phyloP scores from a whole-genome alignment of 2,113 vertebrate species.

The Thalassarche chlororhynchos region DNA sequence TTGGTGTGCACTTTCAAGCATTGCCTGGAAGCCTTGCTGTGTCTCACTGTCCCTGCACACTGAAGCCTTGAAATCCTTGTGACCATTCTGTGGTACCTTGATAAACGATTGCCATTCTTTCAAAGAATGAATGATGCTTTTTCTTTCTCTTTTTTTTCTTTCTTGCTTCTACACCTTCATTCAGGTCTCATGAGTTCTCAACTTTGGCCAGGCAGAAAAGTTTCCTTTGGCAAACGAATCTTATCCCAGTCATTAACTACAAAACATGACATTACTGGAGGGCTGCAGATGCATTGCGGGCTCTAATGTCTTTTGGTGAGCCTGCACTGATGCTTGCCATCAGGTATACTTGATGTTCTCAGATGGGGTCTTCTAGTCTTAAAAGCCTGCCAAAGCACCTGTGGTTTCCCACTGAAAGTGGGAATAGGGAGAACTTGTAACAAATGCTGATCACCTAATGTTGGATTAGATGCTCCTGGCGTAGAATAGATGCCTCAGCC shows the following conservation, averaged over 20 bases:
- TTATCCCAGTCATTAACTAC: background rate
- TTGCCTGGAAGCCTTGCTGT: background rate
- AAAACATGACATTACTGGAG: background rate
- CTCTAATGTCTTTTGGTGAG: background rate
- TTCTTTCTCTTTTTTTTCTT: background rate
- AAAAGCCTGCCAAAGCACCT: background rate
- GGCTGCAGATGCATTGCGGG: fast-evolving
- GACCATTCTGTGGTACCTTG: background rate
- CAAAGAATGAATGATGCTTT: background rate
- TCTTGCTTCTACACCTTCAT: background rate
- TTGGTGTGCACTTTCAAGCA: background rate
- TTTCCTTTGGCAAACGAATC: background rate
- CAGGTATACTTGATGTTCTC: background rate
- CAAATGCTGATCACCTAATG: background rate
- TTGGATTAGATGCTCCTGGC: background rate
- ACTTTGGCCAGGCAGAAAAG: background rate
- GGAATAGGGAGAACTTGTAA: background rate
- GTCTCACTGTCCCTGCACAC: background rate
- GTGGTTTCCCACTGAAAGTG: background rate
- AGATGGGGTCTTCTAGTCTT: background rate
- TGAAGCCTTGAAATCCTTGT: background rate
- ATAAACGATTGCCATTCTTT: background rate
- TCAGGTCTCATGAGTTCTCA: background rate
- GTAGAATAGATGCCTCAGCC: background rate
- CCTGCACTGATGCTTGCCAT: background rate